Base-by-base conservation (phyloP, 2,113 vertebrate species). In the Chrysemys picta region DNA sequence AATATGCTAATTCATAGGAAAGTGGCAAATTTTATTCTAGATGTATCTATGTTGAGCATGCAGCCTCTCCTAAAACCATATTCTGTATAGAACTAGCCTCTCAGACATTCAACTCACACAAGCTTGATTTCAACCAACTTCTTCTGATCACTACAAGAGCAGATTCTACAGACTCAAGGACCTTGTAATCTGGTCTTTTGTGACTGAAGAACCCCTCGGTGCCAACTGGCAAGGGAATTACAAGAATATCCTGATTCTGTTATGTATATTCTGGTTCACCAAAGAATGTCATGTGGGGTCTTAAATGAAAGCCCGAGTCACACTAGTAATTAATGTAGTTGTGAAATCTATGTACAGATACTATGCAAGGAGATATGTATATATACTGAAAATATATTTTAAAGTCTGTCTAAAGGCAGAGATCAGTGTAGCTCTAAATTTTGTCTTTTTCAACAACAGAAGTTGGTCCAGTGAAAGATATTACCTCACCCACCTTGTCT, bases 1-100 rank as follows among this genome's bases (percentile, higher is more conserved):
- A 31, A 76, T 27, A 81, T 25, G 85, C 27, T 75, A 82, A 82
- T 95, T 27, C 47, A 62, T 72, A 81, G 90, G 80, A 97, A 95
- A 95, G 50, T 5, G 10, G 62, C 4, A 78, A 1, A 57, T 75
- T 59, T 49, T 16, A 0, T 6, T 1, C 12, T 82, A 14, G 4
- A 38, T 69, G 9, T 54, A 87, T 80, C 49, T 80, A 84, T 69
- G 12, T 1, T 80, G 19, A 47, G 42, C 42, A 47, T 78, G 45
- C 6, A 78, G 25, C 75, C 24, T 47, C 42, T 78, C 12, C 75
- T 47, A 45, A 78, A 47, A 78, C 25, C 25, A 47, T 78, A 47
- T 13, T 8, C 93, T 7, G 17, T 81, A 47, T 42, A n/a, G 5
- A 53, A 54, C 4, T 5, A 86, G 3, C 38, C 80, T 78, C 91